Conservation (phyloP, 2,113 vertebrate genomes). For the Dryoscopus gambensis region DNA sequence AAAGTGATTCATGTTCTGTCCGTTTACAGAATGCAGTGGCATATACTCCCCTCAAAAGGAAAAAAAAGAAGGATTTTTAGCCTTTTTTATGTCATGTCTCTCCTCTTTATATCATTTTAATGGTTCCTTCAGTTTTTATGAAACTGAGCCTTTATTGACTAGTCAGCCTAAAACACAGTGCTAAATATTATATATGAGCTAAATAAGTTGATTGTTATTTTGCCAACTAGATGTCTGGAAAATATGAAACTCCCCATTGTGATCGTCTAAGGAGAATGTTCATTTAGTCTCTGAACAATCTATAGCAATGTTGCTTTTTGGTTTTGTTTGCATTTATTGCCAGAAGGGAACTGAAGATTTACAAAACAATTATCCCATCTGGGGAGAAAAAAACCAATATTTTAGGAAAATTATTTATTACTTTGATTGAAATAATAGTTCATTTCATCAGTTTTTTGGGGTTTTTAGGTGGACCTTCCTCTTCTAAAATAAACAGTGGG, state of each 20-base stretch:
- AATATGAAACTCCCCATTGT: not conserved
- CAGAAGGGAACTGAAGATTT: not conserved
- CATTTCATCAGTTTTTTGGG: not conserved
- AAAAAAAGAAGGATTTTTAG: not conserved
- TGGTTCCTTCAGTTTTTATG: conserved; percentile 12
- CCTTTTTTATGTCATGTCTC: not conserved
- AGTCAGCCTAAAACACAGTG: not conserved
- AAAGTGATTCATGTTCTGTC: conserved; percentile 25
- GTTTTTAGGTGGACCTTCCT: not conserved
- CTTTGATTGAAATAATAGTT: not conserved
- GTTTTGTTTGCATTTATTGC: not conserved
- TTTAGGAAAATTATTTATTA: not conserved
- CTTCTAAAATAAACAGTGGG: not conserved
- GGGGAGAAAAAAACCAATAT: not conserved
- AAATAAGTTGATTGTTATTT: conserved; percentile 17
- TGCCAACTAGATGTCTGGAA: not conserved
- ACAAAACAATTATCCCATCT: not conserved
- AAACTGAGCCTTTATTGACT: conserved; percentile 16
- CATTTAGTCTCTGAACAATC: not conserved
- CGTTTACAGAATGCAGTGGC: conserved; percentile 12
- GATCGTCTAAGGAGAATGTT: not conserved
- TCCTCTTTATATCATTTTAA: conserved; percentile 27
- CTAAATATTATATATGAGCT: conserved; percentile 32
- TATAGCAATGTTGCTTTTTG: not conserved
- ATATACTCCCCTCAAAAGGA: not conserved